Conservation (phyloP, 1,140 invertebrate genomes). For the Zophobas atratus region DNA sequence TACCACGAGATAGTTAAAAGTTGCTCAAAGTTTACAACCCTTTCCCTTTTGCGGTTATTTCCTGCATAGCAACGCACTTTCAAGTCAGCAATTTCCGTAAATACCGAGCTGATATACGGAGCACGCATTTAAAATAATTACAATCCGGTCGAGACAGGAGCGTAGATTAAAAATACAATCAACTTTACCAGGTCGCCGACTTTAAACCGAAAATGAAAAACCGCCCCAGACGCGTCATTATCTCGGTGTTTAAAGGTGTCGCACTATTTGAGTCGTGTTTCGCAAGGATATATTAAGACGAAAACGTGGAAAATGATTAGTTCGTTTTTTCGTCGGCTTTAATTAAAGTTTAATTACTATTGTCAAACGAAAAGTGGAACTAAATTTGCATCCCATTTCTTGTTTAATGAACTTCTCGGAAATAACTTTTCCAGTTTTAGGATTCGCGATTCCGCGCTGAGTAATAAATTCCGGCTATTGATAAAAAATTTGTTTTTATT, state of each 20-base stretch:
- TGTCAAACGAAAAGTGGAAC: constrained; percentile 5
- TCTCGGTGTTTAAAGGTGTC: no score
- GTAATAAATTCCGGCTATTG: constrained; percentile 14
- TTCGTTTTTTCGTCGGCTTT: constrained; percentile 5
- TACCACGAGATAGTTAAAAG: constrained; percentile 11
- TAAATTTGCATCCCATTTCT: constrained; percentile 17
- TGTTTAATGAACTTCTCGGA: constrained; percentile 3
- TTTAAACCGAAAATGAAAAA: not conserved
- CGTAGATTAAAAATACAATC: not conserved
- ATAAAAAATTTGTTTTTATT: constrained; percentile 18
- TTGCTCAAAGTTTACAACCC: constrained; percentile 3
- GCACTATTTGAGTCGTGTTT: no score
- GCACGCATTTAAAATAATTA: not conserved
- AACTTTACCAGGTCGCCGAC: not conserved
- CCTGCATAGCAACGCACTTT: constrained; percentile 5
- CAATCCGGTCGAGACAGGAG: not conserved
- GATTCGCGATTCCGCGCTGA: not conserved
- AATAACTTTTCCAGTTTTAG: constrained; percentile 2
- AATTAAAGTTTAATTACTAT: constrained; percentile 25
- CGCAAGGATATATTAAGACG: not conserved
- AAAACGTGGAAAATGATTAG: not conserved
- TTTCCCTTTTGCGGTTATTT: not conserved
- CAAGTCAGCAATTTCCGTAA: constrained; percentile 2
- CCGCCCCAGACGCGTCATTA: no score
- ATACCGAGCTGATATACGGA: not conserved